Evolutionary conservation across 2,797 vertebrate genomes (phyloP), one percentile per base, ranked within the genome.

Genomic region (Eulemur albifrons): DNA sequence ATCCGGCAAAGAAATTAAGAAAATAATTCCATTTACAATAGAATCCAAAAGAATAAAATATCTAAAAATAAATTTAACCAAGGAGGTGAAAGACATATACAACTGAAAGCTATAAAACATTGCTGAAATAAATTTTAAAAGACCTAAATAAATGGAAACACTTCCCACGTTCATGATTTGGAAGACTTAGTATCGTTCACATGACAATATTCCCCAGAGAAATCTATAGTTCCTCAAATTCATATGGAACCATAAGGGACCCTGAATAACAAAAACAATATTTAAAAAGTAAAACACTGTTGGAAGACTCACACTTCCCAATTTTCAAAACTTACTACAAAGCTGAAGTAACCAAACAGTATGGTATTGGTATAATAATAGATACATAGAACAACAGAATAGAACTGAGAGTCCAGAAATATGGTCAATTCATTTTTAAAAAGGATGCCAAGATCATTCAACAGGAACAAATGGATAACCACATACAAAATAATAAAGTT

Each of bases 251-350:
- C 81, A 7, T 45, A 75, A 73, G 72, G 20, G 27, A 88, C 35
- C 21, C 65, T 10, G 23, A 92, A 70, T 50, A 76, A 10, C 9
- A 67, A 89, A 92, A 85, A 86, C 6, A 65, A 82, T 86, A 94
- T 38, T 70, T 8, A 57, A 86, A 86, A 81, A 63, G 13, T 80
- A 61, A 86, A 83, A 93, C 17, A 83, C 18, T 30, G 17, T 35
- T 91, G 23, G 7, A 88, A 7, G 43, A 86, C 9, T 81, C 27
- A 63, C 4, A 89, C 57, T 92, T 80, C 6, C 27, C 57, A 85
- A 85, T 63, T 94, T 94, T 88, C 59, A 85, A 94, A 89, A 73
- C 61, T 80, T 89, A 67, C 61, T 76, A 50, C 32, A 92, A 95
- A 92, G 32, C 27, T 89, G 48, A 11, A 85, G 32, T 88, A 92